Evolutionary conservation across 2,888 invertebrate genomes (phyloP), one percentile per base, ranked within the genome.

Genomic region (Magallana nippona): DNA sequence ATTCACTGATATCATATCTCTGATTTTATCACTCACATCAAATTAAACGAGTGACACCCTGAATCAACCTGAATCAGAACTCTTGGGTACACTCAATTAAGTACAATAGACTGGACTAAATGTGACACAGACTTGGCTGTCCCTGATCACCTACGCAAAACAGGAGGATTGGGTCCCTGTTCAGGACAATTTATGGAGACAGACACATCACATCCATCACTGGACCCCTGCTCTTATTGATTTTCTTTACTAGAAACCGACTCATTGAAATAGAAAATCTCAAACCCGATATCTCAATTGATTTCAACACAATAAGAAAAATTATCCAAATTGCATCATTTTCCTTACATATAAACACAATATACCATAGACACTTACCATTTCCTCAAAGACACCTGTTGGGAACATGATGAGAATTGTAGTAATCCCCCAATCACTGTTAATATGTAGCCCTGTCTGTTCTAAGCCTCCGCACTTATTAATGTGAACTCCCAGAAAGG

Each of bases 351-450:
- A 44, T 44, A 44, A 10, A n/a, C n/a, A 60, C 19, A 60, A 60
- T 17, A 19, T 60, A 60, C 27, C 22, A 3, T 15, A 15, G 44
- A 44, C 13, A 81, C 81, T 81, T 81, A 81, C 81, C 81, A 81
- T 58, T 62, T 81, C 81, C 44, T 81, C 81, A n/a, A 81, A 55
- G 32, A 81, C 81, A 81, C 81, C 81, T 81, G 81, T 81, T 22
- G 81, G 81, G 22, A 81, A 55, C 81, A 81, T 81, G 27, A 78
- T 56, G n/a, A 78, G 17, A 27, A 27, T 55, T n/a, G 22, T 15
- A 56, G 27, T 55, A 71, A 71, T 71, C 32, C 27, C 71, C 27
- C 11, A 71, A 71, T 44, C 44, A 44, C 5, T 32, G 22, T 32
- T 32, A 71, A 27, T 15, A 27, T 27, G 15, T 27, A 71, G 32